Evolutionary conservation across 1,140 invertebrate species (phyloP), one percentile per base, ranked within the genome.

Genomic region (Stegodyphus dumicola): DNA sequence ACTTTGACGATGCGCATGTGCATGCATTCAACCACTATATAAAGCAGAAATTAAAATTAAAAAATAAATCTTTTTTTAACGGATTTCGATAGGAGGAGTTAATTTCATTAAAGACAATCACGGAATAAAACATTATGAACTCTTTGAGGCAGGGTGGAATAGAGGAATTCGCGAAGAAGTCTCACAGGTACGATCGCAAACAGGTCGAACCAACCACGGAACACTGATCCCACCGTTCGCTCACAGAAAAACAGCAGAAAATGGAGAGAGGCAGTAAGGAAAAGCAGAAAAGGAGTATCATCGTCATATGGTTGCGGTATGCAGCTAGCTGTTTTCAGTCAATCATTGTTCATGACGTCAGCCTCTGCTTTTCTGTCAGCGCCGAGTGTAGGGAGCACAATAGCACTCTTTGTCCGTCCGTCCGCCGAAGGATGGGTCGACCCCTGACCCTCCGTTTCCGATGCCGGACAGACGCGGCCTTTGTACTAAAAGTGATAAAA

Each of bases 321-420:
- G 77, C 77, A 80, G 17, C 49, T 83, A 65, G 80, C 80, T 83
- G 80, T 75, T 83, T 73, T 64, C 52, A 83, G 80, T 83, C 80
- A 74, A 83, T 83, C 80, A 83, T 83, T 83, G 80, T 83, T 53
- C 56, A 56, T 83, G 80, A 83, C 80, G 80, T 83, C 80, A 83
- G 56, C 80, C 80, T 75, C 71, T 71, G 67, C 75, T 65, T 66
- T 53, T 83, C 71, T 75, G 80, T 75, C 80, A 83, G 71, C 60
- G 52, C 18, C 7, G 51, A 2, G 65, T 5, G 65, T 67, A 17
- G 65, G 2, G 65, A 73, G 56, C 49, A 83, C 80, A 83, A 83
- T 83, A 60, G 33, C 52, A 66, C 33, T 11, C 80, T 83, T 83
- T 83, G 80, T 83, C 15, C 17, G n/a, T 13, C 54, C 6, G 9